phyloP scores from a whole-genome alignment of 1,140 invertebrate species.

The Heliconius hermathena region DNA sequence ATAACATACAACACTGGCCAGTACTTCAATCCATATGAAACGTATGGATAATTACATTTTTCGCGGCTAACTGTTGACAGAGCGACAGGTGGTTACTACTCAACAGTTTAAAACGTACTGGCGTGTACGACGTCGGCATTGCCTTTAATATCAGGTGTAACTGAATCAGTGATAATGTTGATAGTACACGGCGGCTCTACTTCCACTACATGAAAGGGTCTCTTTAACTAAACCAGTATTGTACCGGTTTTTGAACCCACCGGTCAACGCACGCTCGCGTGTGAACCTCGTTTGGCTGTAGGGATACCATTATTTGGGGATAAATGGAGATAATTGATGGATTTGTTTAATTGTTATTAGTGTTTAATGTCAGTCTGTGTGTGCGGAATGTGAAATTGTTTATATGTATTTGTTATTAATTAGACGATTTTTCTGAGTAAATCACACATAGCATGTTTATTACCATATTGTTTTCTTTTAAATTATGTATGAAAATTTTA shows the following conservation, averaged over 20 bases:
- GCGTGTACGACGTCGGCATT: slow-evolving; percentile 44
- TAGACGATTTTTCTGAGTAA: too few relatives aligned
- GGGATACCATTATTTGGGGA: slow-evolving; percentile 30
- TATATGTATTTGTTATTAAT: background rate
- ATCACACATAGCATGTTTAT: too few relatives aligned
- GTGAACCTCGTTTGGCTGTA: slow-evolving; percentile 43
- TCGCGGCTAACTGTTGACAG: slow-evolving; percentile 27
- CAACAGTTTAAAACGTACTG: slow-evolving; percentile 51
- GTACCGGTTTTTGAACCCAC: slow-evolving; percentile 50
- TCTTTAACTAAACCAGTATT: slow-evolving; percentile 32
- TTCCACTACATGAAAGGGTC: slow-evolving; percentile 20
- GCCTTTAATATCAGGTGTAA: slow-evolving; percentile 66
- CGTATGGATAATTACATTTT: slow-evolving; percentile 55
- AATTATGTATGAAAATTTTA: too few relatives aligned
- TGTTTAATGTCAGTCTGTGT: background rate
- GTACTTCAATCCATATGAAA: slow-evolving; percentile 53
- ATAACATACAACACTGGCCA: slow-evolving; percentile 52
- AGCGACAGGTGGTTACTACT: slow-evolving; percentile 46
- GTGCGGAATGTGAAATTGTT: background rate
- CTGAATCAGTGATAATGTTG: slow-evolving; percentile 67
- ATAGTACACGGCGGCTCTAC: slow-evolving; percentile 41
- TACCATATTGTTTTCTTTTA: too few relatives aligned
- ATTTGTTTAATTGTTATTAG: background rate
- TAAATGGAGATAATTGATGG: background rate
- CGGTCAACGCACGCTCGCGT: slow-evolving; percentile 53